Base-by-base conservation (phyloP, 2,888 invertebrate genomes). In the Cyclophora punctaria region DNA sequence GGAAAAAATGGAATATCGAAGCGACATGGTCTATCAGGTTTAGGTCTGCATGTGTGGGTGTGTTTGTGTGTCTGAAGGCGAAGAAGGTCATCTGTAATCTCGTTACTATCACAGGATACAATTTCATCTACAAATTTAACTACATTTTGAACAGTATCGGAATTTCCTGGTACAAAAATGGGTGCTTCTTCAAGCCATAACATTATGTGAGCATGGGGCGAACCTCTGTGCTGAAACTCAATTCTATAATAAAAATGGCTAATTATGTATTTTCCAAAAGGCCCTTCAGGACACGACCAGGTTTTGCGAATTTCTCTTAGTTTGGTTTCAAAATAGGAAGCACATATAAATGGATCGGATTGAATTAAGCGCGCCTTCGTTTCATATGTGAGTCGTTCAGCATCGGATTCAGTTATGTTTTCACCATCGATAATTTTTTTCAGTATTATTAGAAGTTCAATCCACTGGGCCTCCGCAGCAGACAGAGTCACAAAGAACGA, bases 181-280 rank as follows among this genome's bases (percentile, higher is more conserved):
- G 67, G 69, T 5, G 67, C 63, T 46, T 59, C 54, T 53, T 66
- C 57, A 37, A 69, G 7, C 66, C 69, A 67, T 20, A 67, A 47
- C 46, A 69, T 58, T 20, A 57, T 59, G 49, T 70, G 69, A 3
- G 53, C 59, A 62, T 63, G 65, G 43, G 65, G 65, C 7, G 63
- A 64, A 42, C 68, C 69, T 45, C 68, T 56, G 41, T 67, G 51
- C 50, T 67, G 71, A 41, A 66, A 69, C 56, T 69, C 67, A 33
- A 68, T 62, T 49, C 64, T 37, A 47, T 60, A 37, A 48, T 62
- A 63, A 5, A 34, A 48, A 56, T 67, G 58, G 51, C 45, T 48
- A 4, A 59, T 55, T 44, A 45, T 53, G 46, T 34, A 34, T 42
- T 57, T 44, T 37, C 51, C 51, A 56, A 62, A 63, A 49, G 60